Evolutionary conservation across 2,888 invertebrate genomes (phyloP).

Genomic region (Netelia fuscicornis): DNA sequence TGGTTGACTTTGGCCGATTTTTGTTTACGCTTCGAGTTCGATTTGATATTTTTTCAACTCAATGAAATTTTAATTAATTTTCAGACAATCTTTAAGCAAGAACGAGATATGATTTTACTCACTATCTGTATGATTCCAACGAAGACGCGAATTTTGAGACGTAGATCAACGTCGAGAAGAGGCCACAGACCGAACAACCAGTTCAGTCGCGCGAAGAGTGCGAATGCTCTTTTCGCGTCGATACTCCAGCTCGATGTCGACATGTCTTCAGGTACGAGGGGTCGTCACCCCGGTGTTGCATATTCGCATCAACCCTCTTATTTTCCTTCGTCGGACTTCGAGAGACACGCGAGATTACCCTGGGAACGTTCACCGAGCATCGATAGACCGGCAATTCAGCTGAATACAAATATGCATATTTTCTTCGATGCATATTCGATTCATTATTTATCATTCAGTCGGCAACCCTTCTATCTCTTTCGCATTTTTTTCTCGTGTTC

Average conservation of each 20-base stretch:
- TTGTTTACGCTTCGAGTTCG: neutral
- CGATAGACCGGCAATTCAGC: conserved; percentile 1
- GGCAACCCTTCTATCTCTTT: conserved; percentile 14
- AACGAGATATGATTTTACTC: neutral
- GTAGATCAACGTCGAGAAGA: conserved; percentile 38
- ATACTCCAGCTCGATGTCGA: conserved; percentile 49
- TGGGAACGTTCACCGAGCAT: neutral
- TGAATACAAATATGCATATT: conserved; percentile 11
- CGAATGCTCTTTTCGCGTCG: conserved; percentile 58
- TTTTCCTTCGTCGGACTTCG: too few relatives aligned
- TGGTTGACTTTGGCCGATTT: neutral
- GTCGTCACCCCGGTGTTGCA: neutral
- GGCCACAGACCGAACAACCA: conserved; percentile 68
- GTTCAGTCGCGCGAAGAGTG: conserved; percentile 53
- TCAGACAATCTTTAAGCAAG: too few relatives aligned
- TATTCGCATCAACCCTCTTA: neutral
- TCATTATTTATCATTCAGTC: conserved; percentile 10
- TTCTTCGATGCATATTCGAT: neutral
- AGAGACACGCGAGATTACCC: too few relatives aligned
- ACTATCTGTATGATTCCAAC: conserved; percentile 9
- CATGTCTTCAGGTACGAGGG: conserved; percentile 8
- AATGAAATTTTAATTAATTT: too few relatives aligned
- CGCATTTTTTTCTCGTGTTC: neutral
- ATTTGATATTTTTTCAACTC: too few relatives aligned
- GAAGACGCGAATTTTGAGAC: conserved; percentile 47